Percentiles rank a stretch among this genome's conserved stretches.
Conservation (phyloP, 2,113 vertebrate genomes). For the Chelonoidis abingdonii region DNA sequence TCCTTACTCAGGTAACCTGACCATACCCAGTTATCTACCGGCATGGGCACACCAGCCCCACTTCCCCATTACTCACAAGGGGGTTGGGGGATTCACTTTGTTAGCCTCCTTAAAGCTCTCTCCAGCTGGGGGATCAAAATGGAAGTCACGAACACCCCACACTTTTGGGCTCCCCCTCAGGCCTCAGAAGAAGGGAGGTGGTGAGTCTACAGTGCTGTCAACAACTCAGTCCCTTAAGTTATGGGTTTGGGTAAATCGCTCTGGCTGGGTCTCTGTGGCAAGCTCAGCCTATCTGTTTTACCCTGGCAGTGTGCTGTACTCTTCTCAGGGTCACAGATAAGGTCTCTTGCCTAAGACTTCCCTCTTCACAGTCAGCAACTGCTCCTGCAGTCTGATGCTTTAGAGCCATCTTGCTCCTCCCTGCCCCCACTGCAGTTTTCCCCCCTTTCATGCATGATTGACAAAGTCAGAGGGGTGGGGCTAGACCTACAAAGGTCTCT, state of each 20-base stretch:
- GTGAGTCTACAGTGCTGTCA: neutral
- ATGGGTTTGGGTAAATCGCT: neutral
- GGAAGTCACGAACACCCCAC: no score
- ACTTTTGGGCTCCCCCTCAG: no score
- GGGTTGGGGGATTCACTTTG: no score
- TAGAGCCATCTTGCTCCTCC: neutral
- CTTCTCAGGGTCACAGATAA: no score
- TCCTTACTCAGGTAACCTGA: neutral
- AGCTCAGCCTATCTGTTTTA: neutral
- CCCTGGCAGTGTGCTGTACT: neutral
- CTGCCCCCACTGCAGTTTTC: neutral
- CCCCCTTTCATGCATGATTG: neutral
- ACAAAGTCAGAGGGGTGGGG: neutral
- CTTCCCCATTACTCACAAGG: neutral
- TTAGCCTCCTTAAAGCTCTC: neutral
- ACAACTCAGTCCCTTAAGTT: neutral
- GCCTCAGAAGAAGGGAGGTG: neutral
- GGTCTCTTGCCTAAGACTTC: neutral
- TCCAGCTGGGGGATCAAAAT: no score
- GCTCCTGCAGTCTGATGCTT: neutral
- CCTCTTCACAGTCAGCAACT: neutral
- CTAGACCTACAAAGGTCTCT: neutral
- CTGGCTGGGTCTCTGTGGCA: neutral
- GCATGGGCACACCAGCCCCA: neutral
- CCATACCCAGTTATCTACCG: neutral